Conservation (phyloP, 2,797 vertebrate genomes). For the Gobionotothen gibberifrons region DNA sequence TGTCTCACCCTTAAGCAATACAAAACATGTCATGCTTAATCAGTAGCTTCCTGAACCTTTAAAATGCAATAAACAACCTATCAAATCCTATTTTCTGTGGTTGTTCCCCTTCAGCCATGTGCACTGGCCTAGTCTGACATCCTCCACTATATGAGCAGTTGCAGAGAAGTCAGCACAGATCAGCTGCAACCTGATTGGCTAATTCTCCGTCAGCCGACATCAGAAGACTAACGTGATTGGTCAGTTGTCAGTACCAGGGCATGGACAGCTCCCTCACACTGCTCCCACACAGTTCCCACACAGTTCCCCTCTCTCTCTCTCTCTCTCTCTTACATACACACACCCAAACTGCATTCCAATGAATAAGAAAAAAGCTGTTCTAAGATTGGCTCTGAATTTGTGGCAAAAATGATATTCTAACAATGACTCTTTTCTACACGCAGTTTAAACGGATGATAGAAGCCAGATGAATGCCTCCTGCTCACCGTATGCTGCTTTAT, state of each 20-base stretch:
- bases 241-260: slow-evolving; percentile 75
- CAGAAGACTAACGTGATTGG: slow-evolving; percentile 92
- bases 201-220: slow-evolving; percentile 95
- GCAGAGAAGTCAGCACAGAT: slow-evolving; percentile 84
- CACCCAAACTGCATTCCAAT: slow-evolving; percentile 9
- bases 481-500: slow-evolving; percentile 13
- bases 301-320: slow-evolving; percentile 6
- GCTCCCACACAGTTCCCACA: slow-evolving; percentile 32
- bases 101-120: slow-evolving; percentile 38
- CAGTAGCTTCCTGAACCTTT: background rate
- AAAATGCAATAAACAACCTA: slow-evolving; percentile 15
- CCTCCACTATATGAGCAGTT: slow-evolving; percentile 78
- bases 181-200: slow-evolving; percentile 88
- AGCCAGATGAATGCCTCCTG: slow-evolving; percentile 20
- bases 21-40: slow-evolving; percentile 13
- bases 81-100: slow-evolving; percentile 12
- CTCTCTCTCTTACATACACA: background rate
- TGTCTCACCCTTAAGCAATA: background rate
- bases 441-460: background rate
- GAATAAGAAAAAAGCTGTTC: slow-evolving; percentile 20
- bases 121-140: slow-evolving; percentile 45
- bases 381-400: background rate
- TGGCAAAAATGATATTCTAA: background rate
- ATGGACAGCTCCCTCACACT: slow-evolving; percentile 76
- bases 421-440: background rate